Evolutionary conservation across 2,113 vertebrate genomes (phyloP).

Genomic region (Steatornis caripensis): DNA sequence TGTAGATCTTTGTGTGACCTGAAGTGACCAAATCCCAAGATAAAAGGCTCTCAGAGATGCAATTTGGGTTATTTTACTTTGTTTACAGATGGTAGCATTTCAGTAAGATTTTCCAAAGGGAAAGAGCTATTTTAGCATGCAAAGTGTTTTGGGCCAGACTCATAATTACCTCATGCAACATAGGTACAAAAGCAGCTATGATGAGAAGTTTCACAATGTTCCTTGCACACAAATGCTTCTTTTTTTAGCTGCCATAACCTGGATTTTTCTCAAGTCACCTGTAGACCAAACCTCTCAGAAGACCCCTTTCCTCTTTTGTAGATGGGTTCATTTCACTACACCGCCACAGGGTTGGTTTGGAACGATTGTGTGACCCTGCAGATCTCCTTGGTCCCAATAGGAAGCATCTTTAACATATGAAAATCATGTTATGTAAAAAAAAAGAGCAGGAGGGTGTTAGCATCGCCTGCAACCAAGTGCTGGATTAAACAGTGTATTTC

Average conservation of each 20-base stretch:
- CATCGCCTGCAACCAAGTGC: neutral
- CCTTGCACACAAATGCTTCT: neutral
- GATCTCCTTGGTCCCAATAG: neutral
- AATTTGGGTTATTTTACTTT: constrained; percentile 44
- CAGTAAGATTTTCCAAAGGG: constrained; percentile 58
- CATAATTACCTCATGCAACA: constrained; percentile 44
- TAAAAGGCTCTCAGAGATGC: constrained; percentile 26
- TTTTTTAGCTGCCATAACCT: neutral
- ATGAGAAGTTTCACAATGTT: constrained; percentile 38
- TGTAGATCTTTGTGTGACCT: neutral
- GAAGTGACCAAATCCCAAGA: constrained; percentile 38
- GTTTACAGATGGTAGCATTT: constrained; percentile 54
- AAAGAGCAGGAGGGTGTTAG: neutral
- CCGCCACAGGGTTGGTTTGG: neutral
- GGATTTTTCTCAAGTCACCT: neutral
- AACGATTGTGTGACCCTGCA: neutral
- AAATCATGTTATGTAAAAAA: neutral
- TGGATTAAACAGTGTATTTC: neutral
- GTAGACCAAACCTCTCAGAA: neutral
- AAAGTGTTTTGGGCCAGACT: constrained; percentile 37
- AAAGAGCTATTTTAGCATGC: constrained; percentile 42
- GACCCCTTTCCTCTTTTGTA: neutral
- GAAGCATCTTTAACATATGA: neutral
- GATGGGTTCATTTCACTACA: neutral
- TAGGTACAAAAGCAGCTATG: constrained; percentile 55